phyloP scores from a whole-genome alignment of 1,140 invertebrate species.

The Drosophila santomea region DNA sequence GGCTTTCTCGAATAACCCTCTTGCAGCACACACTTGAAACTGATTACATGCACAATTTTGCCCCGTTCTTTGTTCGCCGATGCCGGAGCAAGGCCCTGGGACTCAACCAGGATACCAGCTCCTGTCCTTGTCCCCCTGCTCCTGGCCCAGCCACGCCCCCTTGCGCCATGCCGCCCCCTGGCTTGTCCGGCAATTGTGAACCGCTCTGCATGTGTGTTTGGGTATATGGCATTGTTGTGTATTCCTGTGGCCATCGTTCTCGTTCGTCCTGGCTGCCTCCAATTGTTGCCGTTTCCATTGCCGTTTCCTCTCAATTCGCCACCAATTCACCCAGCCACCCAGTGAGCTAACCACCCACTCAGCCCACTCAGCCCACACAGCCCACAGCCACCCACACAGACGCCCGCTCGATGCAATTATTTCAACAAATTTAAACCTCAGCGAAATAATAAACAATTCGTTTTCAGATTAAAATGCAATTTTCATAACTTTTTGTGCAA shows the following conservation, averaged over 20 bases:
- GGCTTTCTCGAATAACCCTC: conserved; percentile 69
- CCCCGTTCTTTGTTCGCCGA: conserved; percentile 72
- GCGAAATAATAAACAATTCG: conserved; percentile 84
- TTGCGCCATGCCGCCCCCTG: not conserved
- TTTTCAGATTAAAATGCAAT: conserved; percentile 84
- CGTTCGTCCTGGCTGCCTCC: conserved; percentile 63
- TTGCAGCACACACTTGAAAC: conserved; percentile 68
- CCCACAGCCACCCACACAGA: not conserved
- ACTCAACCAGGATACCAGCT: conserved; percentile 38
- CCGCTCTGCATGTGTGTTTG: conserved; percentile 30
- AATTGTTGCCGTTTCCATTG: conserved; percentile 68
- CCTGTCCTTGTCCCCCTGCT: conserved; percentile 5
- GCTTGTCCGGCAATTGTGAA: conserved; percentile 49
- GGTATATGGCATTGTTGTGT: conserved; percentile 61
- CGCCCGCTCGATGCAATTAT: conserved; percentile 72
- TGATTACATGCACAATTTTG: conserved; percentile 82
- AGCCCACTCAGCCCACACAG: not conserved
- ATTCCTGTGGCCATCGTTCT: conserved; percentile 45
- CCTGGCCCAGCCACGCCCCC: not conserved
- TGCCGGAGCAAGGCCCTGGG: conserved; percentile 46
- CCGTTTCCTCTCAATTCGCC: conserved; percentile 62
- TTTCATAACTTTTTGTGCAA: conserved; percentile 81
- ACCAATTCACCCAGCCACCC: conserved; percentile 3
- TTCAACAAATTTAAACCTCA: conserved; percentile 84
- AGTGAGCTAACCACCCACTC: not conserved